Base-by-base conservation (phyloP, 2,113 vertebrate species). In the Eurystomus gularis region DNA sequence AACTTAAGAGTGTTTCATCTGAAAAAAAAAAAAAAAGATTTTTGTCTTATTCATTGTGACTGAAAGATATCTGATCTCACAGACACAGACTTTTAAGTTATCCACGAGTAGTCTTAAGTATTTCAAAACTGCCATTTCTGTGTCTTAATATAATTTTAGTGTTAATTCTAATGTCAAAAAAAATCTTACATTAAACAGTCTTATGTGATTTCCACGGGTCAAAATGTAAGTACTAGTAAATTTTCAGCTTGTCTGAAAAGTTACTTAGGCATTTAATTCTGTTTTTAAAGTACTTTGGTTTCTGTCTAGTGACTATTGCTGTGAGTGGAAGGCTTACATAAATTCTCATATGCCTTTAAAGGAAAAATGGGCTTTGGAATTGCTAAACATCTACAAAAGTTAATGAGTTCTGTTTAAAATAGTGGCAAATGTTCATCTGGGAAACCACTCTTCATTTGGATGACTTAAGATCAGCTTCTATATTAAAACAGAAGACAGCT, bases 361-460 rank as follows among this genome's bases (percentile, higher is more conserved):
- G n/a, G 17, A 64, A 66, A 82, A 87, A 39, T 15, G 44, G 26
- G 9, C 8, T 10, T 66, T 86, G 64, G 37, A 86, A 57, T 11
- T 81, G 60, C 3, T 46, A 29, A 86, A 66, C 8, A 31, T 90
- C 42, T 18, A 6, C 14, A 84, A n/a, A 88, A 90, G 23, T 94
- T 92, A 93, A 86, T 89, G 69, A 71, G 33, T 68, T 92, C 33
- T 83, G 42, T 58, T 92, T 83, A 83, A 86, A 90, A 78, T 18
- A 81, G 9, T 64, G 35, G 37, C 35, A 90, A 92, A 60, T 31
- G 7, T 78, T 77, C 69, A 55, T 75, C 46, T 93, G 85, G 51
- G 79, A 95, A 92, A 58, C 46, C 14, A 58, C 16, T 49, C 11
- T 78, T 81, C 25, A 62, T 73, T 81, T 77, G 46, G 23, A 82